Percentiles rank a stretch among this genome's conserved stretches.
Evolutionary conservation across 64 coral and sea anemone genomes (phyloP).

Genomic region (Platygyra sinensis): DNA sequence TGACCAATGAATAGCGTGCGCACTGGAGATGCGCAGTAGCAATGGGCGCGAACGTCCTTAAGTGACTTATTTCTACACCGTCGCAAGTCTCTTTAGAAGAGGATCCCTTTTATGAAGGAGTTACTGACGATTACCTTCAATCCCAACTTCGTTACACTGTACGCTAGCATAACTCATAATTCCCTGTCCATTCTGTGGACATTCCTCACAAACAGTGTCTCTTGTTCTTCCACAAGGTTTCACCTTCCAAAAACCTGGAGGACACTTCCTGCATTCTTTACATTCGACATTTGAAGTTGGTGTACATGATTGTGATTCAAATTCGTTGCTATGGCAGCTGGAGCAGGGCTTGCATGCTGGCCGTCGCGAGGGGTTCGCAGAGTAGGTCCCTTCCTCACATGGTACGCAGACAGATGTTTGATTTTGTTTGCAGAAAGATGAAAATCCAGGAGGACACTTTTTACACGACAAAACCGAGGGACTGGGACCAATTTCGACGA

Average conservation of each 20-base stretch:
- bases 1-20: too few relatives aligned
- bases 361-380: not conserved
- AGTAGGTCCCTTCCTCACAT: not conserved
- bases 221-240: not conserved
- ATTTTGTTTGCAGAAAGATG: not conserved
- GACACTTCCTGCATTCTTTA: constrained; percentile 1
- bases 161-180: not conserved
- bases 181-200: not conserved
- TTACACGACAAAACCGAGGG: not conserved
- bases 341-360: not conserved
- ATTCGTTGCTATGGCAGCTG: not conserved
- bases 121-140: not conserved
- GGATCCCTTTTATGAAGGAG: not conserved
- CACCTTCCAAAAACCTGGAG: not conserved
- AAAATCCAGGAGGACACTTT: constrained; percentile 7
- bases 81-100: too few relatives aligned
- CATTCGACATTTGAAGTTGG: constrained; percentile 14
- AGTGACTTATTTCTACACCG: too few relatives aligned
- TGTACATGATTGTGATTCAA: not conserved
- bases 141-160: not conserved
- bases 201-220: constrained; percentile 20
- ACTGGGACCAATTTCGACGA: not conserved
- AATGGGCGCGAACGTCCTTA: too few relatives aligned
- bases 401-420: not conserved
- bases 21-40: too few relatives aligned